These are phyloP conservation scores for Ara ararauna DNA, from an alignment of 2,797 vertebrate genomes.

Conservation along the genomic window DNA sequence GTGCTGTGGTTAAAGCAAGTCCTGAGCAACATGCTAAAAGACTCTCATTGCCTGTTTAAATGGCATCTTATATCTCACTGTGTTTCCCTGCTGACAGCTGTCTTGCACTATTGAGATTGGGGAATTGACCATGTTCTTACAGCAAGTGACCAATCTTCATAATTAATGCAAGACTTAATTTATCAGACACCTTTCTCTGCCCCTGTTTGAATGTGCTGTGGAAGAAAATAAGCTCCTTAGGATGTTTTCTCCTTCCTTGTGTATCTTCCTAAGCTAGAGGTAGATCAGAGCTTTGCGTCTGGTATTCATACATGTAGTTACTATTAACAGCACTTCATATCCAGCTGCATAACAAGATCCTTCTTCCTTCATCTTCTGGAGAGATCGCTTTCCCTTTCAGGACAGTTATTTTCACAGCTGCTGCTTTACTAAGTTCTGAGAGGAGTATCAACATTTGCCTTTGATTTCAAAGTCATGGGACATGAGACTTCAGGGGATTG, in stretches of 20 bases:
- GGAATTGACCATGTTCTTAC: background rate
- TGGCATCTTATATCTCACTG: background rate
- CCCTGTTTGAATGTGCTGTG: background rate
- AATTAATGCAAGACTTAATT: conserved; percentile 14
- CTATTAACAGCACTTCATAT: background rate
- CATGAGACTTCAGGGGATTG: background rate
- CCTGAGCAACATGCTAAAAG: background rate
- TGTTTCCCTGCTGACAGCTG: background rate
- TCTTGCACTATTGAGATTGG: background rate
- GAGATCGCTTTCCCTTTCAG: background rate
- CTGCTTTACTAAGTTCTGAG: background rate
- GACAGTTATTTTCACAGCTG: background rate
- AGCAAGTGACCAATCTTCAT: background rate
- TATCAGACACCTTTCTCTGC: background rate
- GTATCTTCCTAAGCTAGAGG: background rate
- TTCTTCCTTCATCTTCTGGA: background rate
- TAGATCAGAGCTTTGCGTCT: background rate
- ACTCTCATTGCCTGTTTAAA: background rate
- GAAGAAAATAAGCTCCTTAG: background rate
- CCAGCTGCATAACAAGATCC: background rate
- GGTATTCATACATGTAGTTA: background rate
- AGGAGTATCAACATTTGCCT: background rate
- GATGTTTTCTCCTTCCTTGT: accelerated
- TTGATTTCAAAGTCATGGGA: background rate
- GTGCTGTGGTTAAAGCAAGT: background rate